phyloP scores from a whole-genome alignment of 2,797 vertebrate species.

The Psittacula echo region DNA sequence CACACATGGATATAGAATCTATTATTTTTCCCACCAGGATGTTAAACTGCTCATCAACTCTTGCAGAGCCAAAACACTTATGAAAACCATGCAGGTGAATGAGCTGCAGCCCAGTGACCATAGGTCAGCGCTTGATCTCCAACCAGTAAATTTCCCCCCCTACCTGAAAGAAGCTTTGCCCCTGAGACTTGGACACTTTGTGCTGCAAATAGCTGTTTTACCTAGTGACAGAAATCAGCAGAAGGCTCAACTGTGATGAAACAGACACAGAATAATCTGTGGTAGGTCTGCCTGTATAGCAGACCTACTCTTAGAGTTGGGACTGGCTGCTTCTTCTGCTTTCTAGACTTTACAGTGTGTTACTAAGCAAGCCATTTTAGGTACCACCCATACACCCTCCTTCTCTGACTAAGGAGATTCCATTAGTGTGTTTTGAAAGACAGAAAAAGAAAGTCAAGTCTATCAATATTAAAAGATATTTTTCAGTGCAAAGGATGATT shows the following conservation, averaged over 20 bases:
- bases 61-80: constrained; percentile 15
- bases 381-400: not conserved
- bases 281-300: not conserved
- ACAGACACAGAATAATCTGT: not conserved
- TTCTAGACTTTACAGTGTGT: not conserved
- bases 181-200: not conserved
- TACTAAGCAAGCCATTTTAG: not conserved
- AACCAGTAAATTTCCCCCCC: not conserved
- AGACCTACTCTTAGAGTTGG: not conserved
- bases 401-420: not conserved
- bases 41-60: constrained; percentile 42
- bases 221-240: not conserved
- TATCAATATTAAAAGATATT: not conserved
- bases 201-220: not conserved
- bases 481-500: not conserved
- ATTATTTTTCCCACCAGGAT: constrained; percentile 60
- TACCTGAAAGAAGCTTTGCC: constrained; percentile 4
- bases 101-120: not conserved
- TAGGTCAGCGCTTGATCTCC: not conserved
- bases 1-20: not conserved
- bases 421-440: not conserved
- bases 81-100: not conserved
- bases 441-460: not conserved
- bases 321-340: not conserved
- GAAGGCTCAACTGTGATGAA: not conserved